Base-by-base conservation (phyloP, 2,888 invertebrate species). In the Galeopsomyia nigrocyanea region DNA sequence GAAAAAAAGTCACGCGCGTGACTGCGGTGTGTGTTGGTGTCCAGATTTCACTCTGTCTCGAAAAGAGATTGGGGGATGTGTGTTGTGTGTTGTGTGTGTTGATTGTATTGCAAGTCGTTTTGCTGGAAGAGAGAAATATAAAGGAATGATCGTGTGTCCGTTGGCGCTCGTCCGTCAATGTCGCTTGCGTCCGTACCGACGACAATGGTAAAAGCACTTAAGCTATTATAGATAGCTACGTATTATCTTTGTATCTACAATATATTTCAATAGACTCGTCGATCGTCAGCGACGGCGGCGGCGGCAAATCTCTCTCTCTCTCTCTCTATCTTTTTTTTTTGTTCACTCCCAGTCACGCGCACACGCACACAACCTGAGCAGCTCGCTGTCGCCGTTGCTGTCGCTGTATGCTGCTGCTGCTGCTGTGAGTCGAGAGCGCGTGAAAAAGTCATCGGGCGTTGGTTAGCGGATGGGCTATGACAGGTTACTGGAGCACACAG, bases 401-500 rank as follows among this genome's bases (percentile, higher is more conserved):
- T 13, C 7, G 31, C 31, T 31, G 31, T 7, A 3, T 31, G 31
- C 31, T 31, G 14, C 50, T 2, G 50, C 50, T 50, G 5, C 10
- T 17, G 50, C n/a, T 51, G 51, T 3, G 51, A n/a, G 16, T 51
- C 51, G 46, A 13, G 60, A 17, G 19, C 14, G 60, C 2, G 17
- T 19, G 47, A 19, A 2, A 50, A 26, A 51, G 22, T 53, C 51
- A 17, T 21, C 6, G 46, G n/a, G 39, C 55, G 39, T 13, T 39
- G 39, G 1, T 39, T n/a, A n/a, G n/a, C n/a, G 13, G 13, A 3
- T 5, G 26, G 26, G 39, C 39, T 1, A 31, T 7, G 31, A 39
- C 77, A 73, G 78, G 79, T 91, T 95, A 96, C 92, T 96, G 95
- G 87, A 96, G 90, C 87, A 94, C 94, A 90, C 97, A 97, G 90